Evolutionary conservation across 2,797 vertebrate species (phyloP).

Genomic region (Dermochelys coriacea): DNA sequence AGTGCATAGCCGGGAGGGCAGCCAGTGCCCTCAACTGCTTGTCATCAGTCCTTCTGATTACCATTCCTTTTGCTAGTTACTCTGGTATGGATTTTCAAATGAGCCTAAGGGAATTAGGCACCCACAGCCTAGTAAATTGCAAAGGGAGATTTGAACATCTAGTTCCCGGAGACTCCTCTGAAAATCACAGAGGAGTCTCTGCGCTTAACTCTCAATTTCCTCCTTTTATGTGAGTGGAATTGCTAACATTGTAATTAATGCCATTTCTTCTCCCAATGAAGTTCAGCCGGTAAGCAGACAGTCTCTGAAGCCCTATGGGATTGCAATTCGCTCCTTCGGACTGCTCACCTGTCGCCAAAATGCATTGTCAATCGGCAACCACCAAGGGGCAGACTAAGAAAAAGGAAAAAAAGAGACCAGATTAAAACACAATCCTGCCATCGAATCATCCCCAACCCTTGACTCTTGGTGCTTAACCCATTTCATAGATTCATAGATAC

Average conservation of each 20-base stretch:
- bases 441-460: fast-evolving
- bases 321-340: not conserved
- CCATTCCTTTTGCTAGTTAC: not conserved
- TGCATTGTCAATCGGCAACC: conserved; percentile 91
- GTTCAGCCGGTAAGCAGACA: not conserved
- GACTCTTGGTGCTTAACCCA: fast-evolving
- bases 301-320: not conserved
- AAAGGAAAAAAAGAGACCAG: not conserved
- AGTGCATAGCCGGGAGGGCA: not conserved
- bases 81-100: not conserved
- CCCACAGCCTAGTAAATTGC: not conserved
- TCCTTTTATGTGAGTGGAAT: not conserved
- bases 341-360: conserved; percentile 94
- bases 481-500: no score
- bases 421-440: not conserved
- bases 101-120: not conserved
- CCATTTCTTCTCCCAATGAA: not conserved
- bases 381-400: conserved; percentile 93
- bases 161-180: not conserved
- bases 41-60: not conserved
- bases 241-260: not conserved
- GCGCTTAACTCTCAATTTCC: not conserved
- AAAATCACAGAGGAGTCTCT: not conserved
- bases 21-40: not conserved
- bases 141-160: not conserved